Evolutionary conservation across 2,888 invertebrate species (phyloP), one percentile per base, ranked within the genome.

Genomic region (Panorpa germanica): DNA sequence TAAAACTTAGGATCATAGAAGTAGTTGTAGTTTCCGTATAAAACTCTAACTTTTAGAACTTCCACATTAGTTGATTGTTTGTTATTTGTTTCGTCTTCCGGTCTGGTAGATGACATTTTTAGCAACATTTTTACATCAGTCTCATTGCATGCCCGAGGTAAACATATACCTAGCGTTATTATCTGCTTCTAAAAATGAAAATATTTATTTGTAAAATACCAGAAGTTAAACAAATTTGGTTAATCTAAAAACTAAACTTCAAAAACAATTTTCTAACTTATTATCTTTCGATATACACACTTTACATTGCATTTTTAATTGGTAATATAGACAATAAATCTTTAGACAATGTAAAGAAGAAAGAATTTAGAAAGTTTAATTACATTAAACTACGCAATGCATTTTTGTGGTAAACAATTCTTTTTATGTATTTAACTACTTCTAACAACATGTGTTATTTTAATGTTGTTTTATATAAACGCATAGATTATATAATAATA

Each of bases 51-150:
- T 4, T 47, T 46, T 3, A 39, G 43, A 24, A 60, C 40, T 37
- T 45, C 54, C 4, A 53, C 47, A 4, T 41, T 35, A 31, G 60
- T 48, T 3, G 57, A 53, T 2, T 53, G 39, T 2, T 55, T 50
- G 30, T 45, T 55, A 5, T 49, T 44, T 33, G 53, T 52, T 18
- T 55, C 41, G 33, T 57, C 53, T 33, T 58, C 57, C 35, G 53
- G 57, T 22, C 59, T 48, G 47, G 55, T 56, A 12, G 55, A 50
- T 10, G 59, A 57, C 41, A 62, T 61, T 34, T 54, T 52, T n/a
- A 65, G 41, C 18, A 65, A 45, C 3, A 55, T 51, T 12, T 50
- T 44, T 1, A 63, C 46, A 39, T 65, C 63, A 2, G 52, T 44
- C 0, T 47, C 37, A 0, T 43, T 39, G 39, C 65, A 65, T 17